These are phyloP conservation scores for Sclerurus mexicanus DNA, from an alignment of 2,113 vertebrate species.

Conservation along the genomic window DNA sequence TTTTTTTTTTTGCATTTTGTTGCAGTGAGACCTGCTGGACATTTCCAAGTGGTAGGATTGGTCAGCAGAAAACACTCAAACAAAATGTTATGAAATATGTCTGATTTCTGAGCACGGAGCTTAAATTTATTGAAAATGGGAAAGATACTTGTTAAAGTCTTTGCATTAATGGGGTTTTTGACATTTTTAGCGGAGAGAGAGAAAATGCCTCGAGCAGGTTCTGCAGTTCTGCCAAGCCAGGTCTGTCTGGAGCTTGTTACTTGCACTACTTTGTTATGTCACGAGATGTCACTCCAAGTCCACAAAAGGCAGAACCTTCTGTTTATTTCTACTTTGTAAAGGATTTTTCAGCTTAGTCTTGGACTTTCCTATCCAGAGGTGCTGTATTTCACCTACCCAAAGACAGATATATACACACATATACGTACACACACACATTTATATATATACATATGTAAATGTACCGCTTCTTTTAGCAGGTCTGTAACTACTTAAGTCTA, in stretches of 20 bases:
- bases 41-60: not conserved
- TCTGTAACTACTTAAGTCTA: not conserved
- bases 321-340: not conserved
- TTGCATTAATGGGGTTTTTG: not conserved
- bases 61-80: not conserved
- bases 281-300: slow-evolving; percentile 38
- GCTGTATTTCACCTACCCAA: not conserved
- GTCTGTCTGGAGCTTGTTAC: not conserved
- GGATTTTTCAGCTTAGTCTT: not conserved
- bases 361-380: not conserved
- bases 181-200: not conserved
- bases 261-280: not conserved
- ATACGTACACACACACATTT: not conserved
- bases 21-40: not conserved
- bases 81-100: not conserved
- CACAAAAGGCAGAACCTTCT: not conserved
- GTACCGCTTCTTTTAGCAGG: not conserved
- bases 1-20: not conserved
- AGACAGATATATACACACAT: not conserved
- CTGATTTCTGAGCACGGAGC: not conserved
- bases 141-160: not conserved
- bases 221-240: rapidly evolving
- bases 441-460: not conserved
- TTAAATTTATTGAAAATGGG: not conserved
- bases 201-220: not conserved